Base-by-base conservation (phyloP, 2,113 vertebrate species). In the Prochilodus magdalenae region DNA sequence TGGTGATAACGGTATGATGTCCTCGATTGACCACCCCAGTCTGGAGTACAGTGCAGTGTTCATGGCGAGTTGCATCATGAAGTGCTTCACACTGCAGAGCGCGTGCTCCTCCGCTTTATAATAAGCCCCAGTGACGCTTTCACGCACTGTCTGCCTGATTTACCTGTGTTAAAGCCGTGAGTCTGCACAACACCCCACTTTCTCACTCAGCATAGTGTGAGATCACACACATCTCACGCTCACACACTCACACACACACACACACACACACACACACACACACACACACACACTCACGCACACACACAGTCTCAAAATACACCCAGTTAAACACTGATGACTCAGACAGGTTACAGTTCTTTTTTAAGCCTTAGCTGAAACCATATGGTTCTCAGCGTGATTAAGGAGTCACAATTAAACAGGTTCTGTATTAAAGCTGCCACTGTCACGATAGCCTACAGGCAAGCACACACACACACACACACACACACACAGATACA, bases 261-360 rank as follows among this genome's bases (percentile, higher is more conserved):
- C 30, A 26, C 18, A 75, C 73, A 59, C 53, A 76, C 74, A 44
- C 55, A 27, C 74, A 62, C 30, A 26, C 18, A 75, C 73, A 59
- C 53, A 76, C 74, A 44, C 55, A 27, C 74, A 62, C 30, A 26
- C n/a, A n/a, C n/a, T n/a, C 18, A 75, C 73, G 36, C 53, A 76
- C 74, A 44, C 55, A 27, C 74, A 62, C 30, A 26, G 57, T n/a
- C 24, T 29, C 62, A 74, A 29, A 24, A 65, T 60, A 55, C 33
- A 59, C 51, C 29, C 36, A 67, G 44, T 67, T 75, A 75, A 44
- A 75, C 18, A 53, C 62, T 7, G 51, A 60, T 82, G 80, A 82
- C 63, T 82, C 80, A 76, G 80, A 70, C 73, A 82, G 63, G 80
- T 69, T 76, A 49, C 30, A 59, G 63, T 82, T 20, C 63, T 51